Evolutionary conservation across 2,888 invertebrate genomes (phyloP), one percentile per base, ranked within the genome.

Genomic region (Hemistola chrysoprasaria): DNA sequence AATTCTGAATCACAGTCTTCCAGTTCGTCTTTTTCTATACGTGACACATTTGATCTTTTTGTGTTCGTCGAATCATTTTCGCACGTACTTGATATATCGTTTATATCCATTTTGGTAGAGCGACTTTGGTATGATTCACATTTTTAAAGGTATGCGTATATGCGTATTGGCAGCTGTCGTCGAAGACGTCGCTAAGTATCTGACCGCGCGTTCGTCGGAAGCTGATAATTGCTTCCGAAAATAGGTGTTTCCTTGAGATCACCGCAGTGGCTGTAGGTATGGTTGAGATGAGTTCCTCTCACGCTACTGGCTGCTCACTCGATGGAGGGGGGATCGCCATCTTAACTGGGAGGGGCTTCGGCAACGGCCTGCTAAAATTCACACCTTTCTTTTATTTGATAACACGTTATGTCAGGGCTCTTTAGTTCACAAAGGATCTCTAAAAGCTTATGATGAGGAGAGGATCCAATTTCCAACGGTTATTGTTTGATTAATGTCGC

Each of bases 381-480:
- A 86, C 88, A 88, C 88, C 88, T 87, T 88, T 86, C 86, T 85
- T 86, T 84, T 86, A 86, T 87, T 87, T 86, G 88, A 80, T 86
- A 87, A 82, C 81, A 78, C 78, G 79, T 84, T 85, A 85, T 84
- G 78, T 84, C 82, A 82, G 83, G 72, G 78, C 79, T 80, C 82
- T 86, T 85, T 78, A 76, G 73, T 69, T 71, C 75, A 87, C 83
- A 87, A 87, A 81, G 71, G 82, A 74, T 70, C 78, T 76, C 78
- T 88, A 86, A 87, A 88, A 88, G 88, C 81, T 79, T 77, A 72
- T 78, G 83, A 87, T 87, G 83, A 81, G 75, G 68, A 66, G 66
- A 65, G 75, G 76, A 76, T 80, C 78, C 76, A 77, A 79, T 84
- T 78, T 77, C 80, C 65, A 59, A 59, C 54, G 70, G 71, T 83